Conservation (phyloP, 2,113 vertebrate species). For the Apteryx mantelli region DNA sequence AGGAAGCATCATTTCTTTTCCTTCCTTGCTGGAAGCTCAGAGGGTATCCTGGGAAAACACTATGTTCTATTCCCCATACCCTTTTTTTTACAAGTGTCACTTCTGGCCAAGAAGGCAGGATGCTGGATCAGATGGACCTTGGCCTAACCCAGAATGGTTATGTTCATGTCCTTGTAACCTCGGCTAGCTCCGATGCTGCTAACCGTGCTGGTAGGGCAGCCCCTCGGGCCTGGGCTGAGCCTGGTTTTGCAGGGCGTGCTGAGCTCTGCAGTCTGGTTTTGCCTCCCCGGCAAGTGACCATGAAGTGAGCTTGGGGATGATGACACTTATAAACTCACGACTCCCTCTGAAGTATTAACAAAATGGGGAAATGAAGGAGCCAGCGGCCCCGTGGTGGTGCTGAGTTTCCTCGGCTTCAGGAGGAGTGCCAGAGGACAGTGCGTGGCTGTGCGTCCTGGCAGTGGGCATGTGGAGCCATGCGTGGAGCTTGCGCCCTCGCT, state of each 20-base stretch:
- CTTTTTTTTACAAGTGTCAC: background rate
- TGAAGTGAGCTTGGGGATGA: background rate
- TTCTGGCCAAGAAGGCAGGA: background rate
- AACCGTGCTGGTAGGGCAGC: constrained; percentile 26
- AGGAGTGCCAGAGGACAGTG: background rate
- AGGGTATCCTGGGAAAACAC: background rate
- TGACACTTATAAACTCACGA: background rate
- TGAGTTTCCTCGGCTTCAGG: background rate
- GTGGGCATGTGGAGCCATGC: background rate
- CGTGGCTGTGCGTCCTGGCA: background rate
- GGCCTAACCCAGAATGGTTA: background rate
- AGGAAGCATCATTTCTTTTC: background rate
- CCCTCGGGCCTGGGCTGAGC: constrained; percentile 56
- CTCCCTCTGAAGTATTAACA: constrained; percentile 7
- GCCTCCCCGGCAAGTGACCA: background rate
- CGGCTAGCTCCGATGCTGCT: constrained; percentile 5
- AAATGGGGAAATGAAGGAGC: background rate
- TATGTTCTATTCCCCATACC: background rate
- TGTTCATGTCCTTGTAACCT: constrained; percentile 43
- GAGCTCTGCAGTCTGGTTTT: constrained; percentile 42
- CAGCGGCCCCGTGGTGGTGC: background rate
- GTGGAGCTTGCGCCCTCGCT: background rate
- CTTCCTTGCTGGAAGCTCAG: background rate
- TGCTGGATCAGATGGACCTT: background rate
- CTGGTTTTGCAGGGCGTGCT: background rate